Base-by-base conservation (phyloP, 2,888 invertebrate genomes). In the Pammene aurita region DNA sequence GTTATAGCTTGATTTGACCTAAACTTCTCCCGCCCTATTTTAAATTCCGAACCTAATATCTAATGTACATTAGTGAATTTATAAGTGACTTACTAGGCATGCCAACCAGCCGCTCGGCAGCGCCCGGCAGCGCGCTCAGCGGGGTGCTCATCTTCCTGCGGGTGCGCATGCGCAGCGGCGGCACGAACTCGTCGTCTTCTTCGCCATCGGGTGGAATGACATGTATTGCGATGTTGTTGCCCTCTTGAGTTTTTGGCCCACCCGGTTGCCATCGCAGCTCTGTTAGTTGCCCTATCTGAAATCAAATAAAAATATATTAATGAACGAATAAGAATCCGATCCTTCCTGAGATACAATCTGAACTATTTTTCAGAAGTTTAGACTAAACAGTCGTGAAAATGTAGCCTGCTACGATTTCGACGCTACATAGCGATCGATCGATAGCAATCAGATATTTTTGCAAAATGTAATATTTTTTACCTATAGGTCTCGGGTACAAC, bases 201-300 rank as follows among this genome's bases (percentile, higher is more conserved):
- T 87, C 87, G 75, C 85, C 88, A 80, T 91, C 91, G 72, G 92
- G 90, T 78, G 92, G 88, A 79, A 89, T 92, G 81, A 92, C 90
- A 77, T 88, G 90, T 79, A 92, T 92, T 68, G 88, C 85, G 76
- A 92, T 88, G 80, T 86, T 89, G 82, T 81, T 86, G 78, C 75
- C 80, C 70, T 81, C 84, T 79, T 73, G 82, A 65, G 70, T 77
- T 76, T 79, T 81, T 72, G 77, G 75, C 67, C 83, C 82, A 74
- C 77, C 77, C 73, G 80, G 75, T 79, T 83, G 84, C 89, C 91
- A 92, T 91, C 78, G 78, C 64, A 83, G 65, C 54, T 89, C 88
- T 60, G 82, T 82, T 83, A 87, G 77, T 58, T 87, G 88, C 82
- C 89, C 90, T 89, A 91, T 90, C 92, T 92, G 87, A 18, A 85